phyloP scores from a whole-genome alignment of 2,113 vertebrate genomes.

The Argyrosomus japonicus region DNA sequence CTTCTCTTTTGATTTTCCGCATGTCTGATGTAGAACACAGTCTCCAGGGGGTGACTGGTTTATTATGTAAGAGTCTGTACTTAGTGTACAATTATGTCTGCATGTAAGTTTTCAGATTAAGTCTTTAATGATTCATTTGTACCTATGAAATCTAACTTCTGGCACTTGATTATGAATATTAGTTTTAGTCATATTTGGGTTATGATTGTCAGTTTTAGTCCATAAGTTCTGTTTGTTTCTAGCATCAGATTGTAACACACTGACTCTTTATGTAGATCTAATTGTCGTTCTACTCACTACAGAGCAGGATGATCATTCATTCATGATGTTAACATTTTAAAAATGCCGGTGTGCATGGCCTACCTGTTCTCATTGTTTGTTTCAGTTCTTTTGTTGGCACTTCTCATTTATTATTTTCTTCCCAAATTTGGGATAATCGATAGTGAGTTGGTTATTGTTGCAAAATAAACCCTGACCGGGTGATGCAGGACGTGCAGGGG shows the following conservation, averaged over 20 bases:
- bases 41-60: not conserved
- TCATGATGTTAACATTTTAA: too few species aligned
- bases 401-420: too few species aligned
- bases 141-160: not conserved
- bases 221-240: not conserved
- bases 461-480: too few species aligned
- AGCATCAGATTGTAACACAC: not conserved
- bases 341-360: too few species aligned
- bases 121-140: not conserved
- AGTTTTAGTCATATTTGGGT: not conserved
- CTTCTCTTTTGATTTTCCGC: slow-evolving; percentile 24
- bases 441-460: too few species aligned
- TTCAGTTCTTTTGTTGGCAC: too few species aligned
- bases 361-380: not conserved
- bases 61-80: not conserved
- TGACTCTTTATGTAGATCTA: not conserved
- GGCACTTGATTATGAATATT: not conserved
- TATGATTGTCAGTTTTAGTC: not conserved
- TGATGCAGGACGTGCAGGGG: too few species aligned
- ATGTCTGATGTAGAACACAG: not conserved
- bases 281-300: too few species aligned
- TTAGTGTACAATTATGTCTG: not conserved
- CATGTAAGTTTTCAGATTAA: slow-evolving; percentile 2
- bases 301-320: too few species aligned
- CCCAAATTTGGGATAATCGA: not conserved